phyloP scores from a whole-genome alignment of 1,140 invertebrate species.

The Homarus americanus region DNA sequence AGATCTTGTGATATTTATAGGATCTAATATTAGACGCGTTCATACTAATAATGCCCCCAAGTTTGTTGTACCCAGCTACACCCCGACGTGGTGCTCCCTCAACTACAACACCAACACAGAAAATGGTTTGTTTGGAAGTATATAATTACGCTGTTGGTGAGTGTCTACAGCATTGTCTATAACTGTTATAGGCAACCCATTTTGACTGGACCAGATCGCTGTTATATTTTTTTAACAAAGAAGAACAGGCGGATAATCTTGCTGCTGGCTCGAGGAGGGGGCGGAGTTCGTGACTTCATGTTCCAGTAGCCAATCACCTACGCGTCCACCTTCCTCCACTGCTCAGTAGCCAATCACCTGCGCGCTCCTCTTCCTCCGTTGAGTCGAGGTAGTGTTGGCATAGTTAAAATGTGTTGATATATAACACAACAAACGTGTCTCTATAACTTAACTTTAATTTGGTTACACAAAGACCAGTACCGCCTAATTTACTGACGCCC shows the following conservation, averaged over 20 bases:
- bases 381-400: background rate
- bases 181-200: slow-evolving; percentile 6
- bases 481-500: background rate
- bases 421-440: slow-evolving; percentile 3
- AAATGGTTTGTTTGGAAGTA: no score
- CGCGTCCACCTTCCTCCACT: background rate
- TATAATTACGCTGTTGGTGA: background rate
- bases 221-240: slow-evolving; percentile 19
- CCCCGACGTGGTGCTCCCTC: no score
- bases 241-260: background rate
- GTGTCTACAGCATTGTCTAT: background rate
- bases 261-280: background rate
- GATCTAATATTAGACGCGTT: background rate
- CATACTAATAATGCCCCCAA: background rate
- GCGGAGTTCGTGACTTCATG: background rate
- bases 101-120: no score
- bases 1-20: slow-evolving; percentile 19
- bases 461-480: background rate
- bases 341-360: background rate
- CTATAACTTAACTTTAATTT: background rate
- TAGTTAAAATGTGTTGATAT: slow-evolving; percentile 4
- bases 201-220: slow-evolving; percentile 13
- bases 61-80: background rate
- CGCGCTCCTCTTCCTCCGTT: background rate
- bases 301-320: slow-evolving; percentile 2